Conservation (phyloP, 1,140 invertebrate species). For the Aplysia californica region DNA sequence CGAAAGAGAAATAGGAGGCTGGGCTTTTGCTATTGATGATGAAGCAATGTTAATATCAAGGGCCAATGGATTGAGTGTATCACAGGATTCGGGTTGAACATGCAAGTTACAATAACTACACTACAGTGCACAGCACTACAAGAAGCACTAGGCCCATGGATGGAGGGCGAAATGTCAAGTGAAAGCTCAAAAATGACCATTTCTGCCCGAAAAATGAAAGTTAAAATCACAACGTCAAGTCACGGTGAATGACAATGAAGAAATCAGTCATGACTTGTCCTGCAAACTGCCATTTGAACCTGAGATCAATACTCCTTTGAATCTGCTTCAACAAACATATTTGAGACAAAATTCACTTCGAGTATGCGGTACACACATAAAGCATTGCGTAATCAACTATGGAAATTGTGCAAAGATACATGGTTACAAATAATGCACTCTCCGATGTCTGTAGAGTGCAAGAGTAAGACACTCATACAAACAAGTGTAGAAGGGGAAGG, state of each 20-base stretch:
- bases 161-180: neutral
- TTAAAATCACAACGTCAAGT: neutral
- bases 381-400: conserved; percentile 22
- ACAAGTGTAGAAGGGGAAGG: neutral
- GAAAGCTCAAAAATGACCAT: neutral
- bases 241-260: neutral
- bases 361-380: neutral
- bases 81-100: neutral
- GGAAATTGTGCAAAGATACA: too few relatives aligned
- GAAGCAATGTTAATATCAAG: too few relatives aligned
- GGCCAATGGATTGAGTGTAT: too few relatives aligned
- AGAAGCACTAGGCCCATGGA: neutral
- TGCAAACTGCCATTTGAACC: conserved; percentile 16
- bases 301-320: conserved; percentile 14
- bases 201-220: neutral
- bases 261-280: neutral
- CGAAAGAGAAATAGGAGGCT: too few relatives aligned
- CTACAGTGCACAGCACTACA: neutral
- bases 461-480: neutral
- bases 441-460: too few relatives aligned
- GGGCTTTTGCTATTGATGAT: too few relatives aligned
- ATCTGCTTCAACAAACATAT: conserved; percentile 3
- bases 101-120: neutral
- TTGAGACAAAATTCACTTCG: conserved; percentile 23
- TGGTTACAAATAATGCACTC: too few relatives aligned